Base-by-base conservation (phyloP, 1,140 invertebrate genomes). In the Achatina immaculata region DNA sequence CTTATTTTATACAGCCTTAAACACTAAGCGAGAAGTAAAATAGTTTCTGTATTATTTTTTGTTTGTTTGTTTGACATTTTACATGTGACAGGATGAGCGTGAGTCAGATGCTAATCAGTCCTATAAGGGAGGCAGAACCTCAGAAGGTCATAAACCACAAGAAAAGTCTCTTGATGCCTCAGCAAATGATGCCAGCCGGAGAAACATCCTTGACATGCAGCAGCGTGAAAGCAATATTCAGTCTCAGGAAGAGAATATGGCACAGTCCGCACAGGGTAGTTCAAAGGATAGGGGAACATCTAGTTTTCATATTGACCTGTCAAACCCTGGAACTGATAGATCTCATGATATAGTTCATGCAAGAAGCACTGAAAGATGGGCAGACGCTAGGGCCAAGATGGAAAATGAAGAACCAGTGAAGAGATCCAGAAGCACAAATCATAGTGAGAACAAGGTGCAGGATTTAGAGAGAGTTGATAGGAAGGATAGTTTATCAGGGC, bases 61-160 rank as follows among this genome's bases (percentile, higher is more conserved):
- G n/a, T n/a, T n/a, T n/a, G n/a, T n/a, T 45, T 45, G 43, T 45
- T 45, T n/a, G 28, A 11, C 19, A 69, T n/a, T 71, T 77, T 62
- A 40, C 14, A 69, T 43, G 2, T 38, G 31, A 21, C n/a, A 62
- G 62, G 45, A 68, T 38, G 68, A 71, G n/a, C 68, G 42, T 24
- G 68, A 71, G 19, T 21, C 38, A 11, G 68, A 71, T 14, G 6
- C 68, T 24, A 71, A 21, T 71, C 36, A 71, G 36, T 71, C 68
- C 7, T 24, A 42, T n/a, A 74, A 45, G 58, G 58, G 58, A 6
- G 28, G 31, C 28, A 62, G 11, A 16, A 31, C 58, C 16, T 34
- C 4, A 31, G 58, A 62, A 28, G 31, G 58, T 31, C 14, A 4
- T 3, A 14, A 24, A 4, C 31, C 28, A 62, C n/a, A 31, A 9